Base-by-base conservation (phyloP, 2,113 vertebrate genomes). In the Apaloderma vittatum region DNA sequence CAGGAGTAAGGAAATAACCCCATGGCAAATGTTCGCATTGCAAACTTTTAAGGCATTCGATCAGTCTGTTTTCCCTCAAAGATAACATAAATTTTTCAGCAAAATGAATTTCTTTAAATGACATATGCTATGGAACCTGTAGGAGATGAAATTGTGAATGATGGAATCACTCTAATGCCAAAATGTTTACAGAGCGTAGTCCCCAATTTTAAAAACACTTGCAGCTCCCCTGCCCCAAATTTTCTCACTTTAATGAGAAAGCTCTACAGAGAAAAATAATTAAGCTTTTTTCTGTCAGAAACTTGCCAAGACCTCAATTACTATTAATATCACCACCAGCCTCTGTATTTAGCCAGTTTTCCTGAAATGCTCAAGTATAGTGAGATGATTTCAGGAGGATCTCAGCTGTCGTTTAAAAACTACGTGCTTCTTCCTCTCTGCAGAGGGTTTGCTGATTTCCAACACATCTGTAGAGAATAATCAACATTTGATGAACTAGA, bases 1-100 rank as follows among this genome's bases (percentile, higher is more conserved):
- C 45, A n/a, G 81, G 88, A 73, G 30, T 86, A 83, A 83, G 81
- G 88, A 96, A 97, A 93, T 92, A 78, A 90, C 96, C 89, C 67
- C n/a, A n/a, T 93, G 88, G 90, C 89, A 94, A 88, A 90, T 91
- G 67, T 94, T 97, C 93, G 16, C 82, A 90, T 82, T 96, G 96
- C 78, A 94, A 95, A 97, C 74, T 94, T 95, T 26, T 37, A 87
- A 36, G 92, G 66, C n/a, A 7, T 94, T 90, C 82, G 86, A 95
- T 97, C 94, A 85, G 80, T 93, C 65, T 92, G 86, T 94, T 95
- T 72, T 74, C 63, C 29, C 57, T 95, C 48, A 58, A 77, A 92
- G 73, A 92, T 81, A 74, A 12, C 51, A 29, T 75, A 75, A 88
- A 88, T 86, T 78, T 75, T 95, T 88, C 75, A 91, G 5, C 68